Evolutionary conservation across 2,888 invertebrate genomes (phyloP).

Genomic region (Noctua janthe): DNA sequence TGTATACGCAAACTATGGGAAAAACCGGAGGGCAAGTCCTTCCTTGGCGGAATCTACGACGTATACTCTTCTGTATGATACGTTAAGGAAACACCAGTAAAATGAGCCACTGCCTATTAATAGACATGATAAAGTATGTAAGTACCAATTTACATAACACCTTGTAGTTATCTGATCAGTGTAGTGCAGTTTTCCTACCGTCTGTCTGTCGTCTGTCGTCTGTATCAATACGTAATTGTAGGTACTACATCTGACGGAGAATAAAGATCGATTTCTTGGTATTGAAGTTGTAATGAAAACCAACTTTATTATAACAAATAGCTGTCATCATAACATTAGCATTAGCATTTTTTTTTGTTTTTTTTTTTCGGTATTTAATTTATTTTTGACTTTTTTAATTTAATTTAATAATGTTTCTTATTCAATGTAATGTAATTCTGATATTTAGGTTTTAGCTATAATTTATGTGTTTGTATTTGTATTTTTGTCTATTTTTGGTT

Average conservation of each 20-base stretch:
- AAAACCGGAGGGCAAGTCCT: slow-evolving; percentile 30
- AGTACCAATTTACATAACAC: slow-evolving; percentile 37
- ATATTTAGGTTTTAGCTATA: too few species aligned
- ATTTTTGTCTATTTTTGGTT: too few species aligned
- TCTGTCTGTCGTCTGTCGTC: too few species aligned
- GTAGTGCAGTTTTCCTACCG: slow-evolving; percentile 24
- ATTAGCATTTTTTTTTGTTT: too few species aligned
- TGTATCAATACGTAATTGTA: slow-evolving; percentile 18
- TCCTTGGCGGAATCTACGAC: background rate
- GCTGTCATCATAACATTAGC: background rate
- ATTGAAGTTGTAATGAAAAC: background rate
- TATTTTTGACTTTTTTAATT: too few species aligned
- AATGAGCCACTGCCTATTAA: slow-evolving; percentile 24
- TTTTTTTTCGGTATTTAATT: too few species aligned
- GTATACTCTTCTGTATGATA: background rate
- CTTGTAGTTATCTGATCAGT: slow-evolving; percentile 18
- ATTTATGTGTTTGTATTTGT: too few species aligned
- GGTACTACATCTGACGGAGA: background rate
- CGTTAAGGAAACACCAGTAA: slow-evolving; percentile 10
- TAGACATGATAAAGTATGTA: slow-evolving; percentile 21
- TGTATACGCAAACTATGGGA: slow-evolving; percentile 10
- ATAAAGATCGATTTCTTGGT: background rate
- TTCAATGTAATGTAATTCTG: too few species aligned
- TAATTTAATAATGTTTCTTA: too few species aligned
- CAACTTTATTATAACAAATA: background rate